Conservation (phyloP, 2,113 vertebrate genomes). For the Psilopsiagon aymara region DNA sequence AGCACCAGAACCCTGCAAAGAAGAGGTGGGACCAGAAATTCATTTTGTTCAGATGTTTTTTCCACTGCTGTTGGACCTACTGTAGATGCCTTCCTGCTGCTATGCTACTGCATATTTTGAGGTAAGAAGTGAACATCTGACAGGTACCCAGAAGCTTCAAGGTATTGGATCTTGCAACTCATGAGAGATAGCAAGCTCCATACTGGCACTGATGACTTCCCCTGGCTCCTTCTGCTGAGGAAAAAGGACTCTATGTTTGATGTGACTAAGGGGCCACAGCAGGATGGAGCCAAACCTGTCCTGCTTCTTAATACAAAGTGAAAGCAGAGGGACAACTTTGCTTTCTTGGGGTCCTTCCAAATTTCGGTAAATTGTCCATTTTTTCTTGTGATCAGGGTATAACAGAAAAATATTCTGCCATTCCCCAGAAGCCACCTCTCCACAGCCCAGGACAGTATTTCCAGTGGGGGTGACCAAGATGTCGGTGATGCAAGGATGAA, state of each 20-base stretch:
- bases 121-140: background rate
- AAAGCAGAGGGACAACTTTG: background rate
- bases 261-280: background rate
- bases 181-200: background rate
- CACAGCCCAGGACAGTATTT: background rate
- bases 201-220: background rate
- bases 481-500: background rate
- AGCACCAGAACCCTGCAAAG: background rate
- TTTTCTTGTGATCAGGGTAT: background rate
- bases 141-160: background rate
- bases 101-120: background rate
- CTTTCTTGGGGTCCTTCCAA: background rate
- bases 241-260: background rate
- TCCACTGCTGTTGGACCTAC: background rate
- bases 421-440: background rate
- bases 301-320: background rate
- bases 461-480: background rate
- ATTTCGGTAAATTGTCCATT: background rate
- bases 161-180: background rate
- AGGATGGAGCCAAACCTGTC: background rate
- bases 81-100: rapidly evolving
- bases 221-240: background rate
- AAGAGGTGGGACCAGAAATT: background rate
- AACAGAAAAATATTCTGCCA: background rate
- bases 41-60: background rate